Base-by-base conservation (phyloP, 2,888 invertebrate genomes). In the Cinara cedri region DNA sequence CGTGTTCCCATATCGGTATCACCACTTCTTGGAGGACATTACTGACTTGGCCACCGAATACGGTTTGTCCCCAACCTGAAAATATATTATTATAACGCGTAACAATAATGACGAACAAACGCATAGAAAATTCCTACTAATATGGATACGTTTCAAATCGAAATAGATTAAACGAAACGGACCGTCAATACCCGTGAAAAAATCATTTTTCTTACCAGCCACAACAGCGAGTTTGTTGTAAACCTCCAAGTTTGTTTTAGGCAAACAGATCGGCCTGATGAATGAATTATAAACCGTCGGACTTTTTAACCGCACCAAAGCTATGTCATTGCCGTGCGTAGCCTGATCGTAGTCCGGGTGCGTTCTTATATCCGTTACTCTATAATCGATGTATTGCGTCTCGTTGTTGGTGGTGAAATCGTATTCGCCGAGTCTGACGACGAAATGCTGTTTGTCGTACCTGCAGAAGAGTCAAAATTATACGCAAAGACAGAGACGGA, bases 251-350 rank as follows among this genome's bases (percentile, higher is more conserved):
- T 88, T 89, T 0, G 89, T 83, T 0, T 92, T 91, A 0, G 95
- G 95, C 82, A 95, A 88, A 85, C 95, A 95, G 75, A 94, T 90
- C 0, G 94, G 94, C 92, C 93, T 93, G 72, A 95, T 91, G 84
- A 93, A 93, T 0, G 90, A 89, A 83, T 92, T 92, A 85, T 93
- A 94, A 8, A 89, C 86, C 0, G 91, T 90, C 0, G 91, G 88
- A 11, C 89, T 86, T 82, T 90, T 88, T 72, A 94, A 86, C 83
- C 89, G 90, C 62, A 95, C 83, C 54, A 95, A 88, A 0, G 93
- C 92, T 72, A 95, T 92, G 84, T 95, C 95, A 84, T 95, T 89
- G 82, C 90, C 90, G 84, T 92, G 93, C 0, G 90, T 91, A 0
- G 88, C 85, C 1, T 88, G 84, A 83, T 92, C 89, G 84, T 90